Evolutionary conservation across 1,140 invertebrate genomes (phyloP), one percentile per base, ranked within the genome.

Genomic region (Heliothis virescens): DNA sequence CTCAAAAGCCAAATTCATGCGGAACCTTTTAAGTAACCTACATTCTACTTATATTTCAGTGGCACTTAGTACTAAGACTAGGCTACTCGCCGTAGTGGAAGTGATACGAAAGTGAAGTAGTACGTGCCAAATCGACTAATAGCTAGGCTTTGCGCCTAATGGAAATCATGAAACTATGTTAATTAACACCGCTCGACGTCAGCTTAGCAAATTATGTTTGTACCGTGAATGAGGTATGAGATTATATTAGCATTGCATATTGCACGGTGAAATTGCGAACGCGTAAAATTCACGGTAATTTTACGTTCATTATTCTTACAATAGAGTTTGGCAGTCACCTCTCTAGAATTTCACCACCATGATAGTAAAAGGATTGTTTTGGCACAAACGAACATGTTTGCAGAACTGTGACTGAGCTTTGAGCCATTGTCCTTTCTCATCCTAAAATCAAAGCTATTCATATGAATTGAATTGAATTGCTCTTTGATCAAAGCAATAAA

Each of bases 101-200:
- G 5, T 53, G 63, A 67, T 67, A 67, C 47, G 63, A 47, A 41
- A 18, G 41, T 67, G 26, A 60, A 75, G 47, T 26, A 47, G 48
- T 29, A 76, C 72, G 34, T 74, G 34, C 41, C 47, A 63, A 52
- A 50, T 75, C 10, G 13, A 26, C 21, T 62, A 75, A 60, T 75
- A n/a, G 34, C 59, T 2, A 41, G 50, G 74, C 74, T 76, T 63
- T 50, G 65, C 50, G 13, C 50, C 52, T 77, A 77, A 77, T 65
- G 26, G 50, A 67, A 52, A 67, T 65, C 63, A 67, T 67, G 16
- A 67, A 67, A 16, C 63, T 67, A 48, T 67, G 63, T 67, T 67
- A 67, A 67, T 67, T 21, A 47, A 48, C 62, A 48, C 63, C 5
- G 34, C 34, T 41, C 34, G 5, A 34, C 63, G 47, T 67, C 63